Evolutionary conservation across 1,140 invertebrate species (phyloP), one percentile per base, ranked within the genome.

Genomic region (Plutomurus gul): DNA sequence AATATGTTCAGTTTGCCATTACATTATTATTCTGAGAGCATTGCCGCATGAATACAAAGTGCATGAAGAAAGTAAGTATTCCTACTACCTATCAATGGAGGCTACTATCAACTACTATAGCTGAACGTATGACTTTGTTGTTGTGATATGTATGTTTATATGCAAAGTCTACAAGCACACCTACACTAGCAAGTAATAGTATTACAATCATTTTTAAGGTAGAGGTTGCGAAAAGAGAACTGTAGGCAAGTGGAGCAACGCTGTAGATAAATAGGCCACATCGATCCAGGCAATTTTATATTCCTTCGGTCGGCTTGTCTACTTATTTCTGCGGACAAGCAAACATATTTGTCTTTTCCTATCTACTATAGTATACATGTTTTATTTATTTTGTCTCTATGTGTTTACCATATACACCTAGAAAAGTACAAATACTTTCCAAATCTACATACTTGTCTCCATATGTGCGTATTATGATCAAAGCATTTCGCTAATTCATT

Each of bases 161-260:
- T 51, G 47, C 3, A 51, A 51, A 51, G 13, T 25, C n/a, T n/a
- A n/a, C n/a, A n/a, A n/a, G n/a, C n/a, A n/a, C n/a, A n/a, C n/a
- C 39, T 43, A 43, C n/a, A 43, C 39, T 13, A 43, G n/a, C n/a
- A n/a, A 13, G 7, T 43, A 7, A n/a, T 43, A 2, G 39, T 43
- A 3, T 43, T 43, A n/a, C n/a, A 10, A 43, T 43, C 2, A 16
- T 65, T 65, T 49, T 65, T 65, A 65, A 65, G 56, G 56, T 65
- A 65, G 56, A 65, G 56, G 56, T 65, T 65, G 56, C 56, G n/a
- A 65, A 60, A 65, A 65, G 56, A 6, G 56, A n/a, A 33, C 27
- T 33, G 56, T n/a, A 18, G 25, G 56, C 11, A 65, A 65, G 30
- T 65, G 27, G 56, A 30, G 27, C 56, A 65, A 25, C 56, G 56